Conservation (phyloP, 1,140 invertebrate species). For the Apocrypta bakeri region DNA sequence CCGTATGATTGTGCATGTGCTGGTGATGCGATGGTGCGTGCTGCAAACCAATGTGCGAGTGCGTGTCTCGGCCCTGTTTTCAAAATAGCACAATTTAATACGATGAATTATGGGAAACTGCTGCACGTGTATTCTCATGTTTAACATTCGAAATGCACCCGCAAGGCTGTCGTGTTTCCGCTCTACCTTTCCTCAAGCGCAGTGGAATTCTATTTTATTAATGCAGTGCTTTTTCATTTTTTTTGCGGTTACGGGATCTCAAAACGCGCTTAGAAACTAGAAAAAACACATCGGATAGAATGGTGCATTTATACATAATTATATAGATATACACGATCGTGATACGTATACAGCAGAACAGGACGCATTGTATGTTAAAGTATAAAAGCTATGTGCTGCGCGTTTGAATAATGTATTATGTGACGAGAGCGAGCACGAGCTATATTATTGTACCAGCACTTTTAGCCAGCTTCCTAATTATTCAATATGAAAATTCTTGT, state of each 20-base stretch:
- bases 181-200: too few species aligned
- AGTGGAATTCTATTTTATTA: background rate
- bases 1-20: conserved; percentile 4
- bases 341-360: background rate
- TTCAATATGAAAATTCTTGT: too few species aligned
- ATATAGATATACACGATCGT: background rate
- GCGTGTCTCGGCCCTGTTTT: conserved; percentile 32
- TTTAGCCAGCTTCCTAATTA: too few species aligned
- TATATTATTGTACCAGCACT: too few species aligned
- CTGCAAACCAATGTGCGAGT: conserved; percentile 11
- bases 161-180: too few species aligned
- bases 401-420: background rate
- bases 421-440: background rate
- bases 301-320: too few species aligned
- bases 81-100: background rate
- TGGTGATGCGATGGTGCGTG: conserved; percentile 25
- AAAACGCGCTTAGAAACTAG: background rate
- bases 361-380: background rate
- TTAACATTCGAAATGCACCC: too few species aligned
- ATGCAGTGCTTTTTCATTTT: background rate
- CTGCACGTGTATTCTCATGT: too few species aligned
- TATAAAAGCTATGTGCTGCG: background rate
- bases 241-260: background rate
- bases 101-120: background rate
- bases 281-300: background rate